Evolutionary conservation across 2,888 invertebrate species (phyloP).

Genomic region (Ormyrus thymus): DNA sequence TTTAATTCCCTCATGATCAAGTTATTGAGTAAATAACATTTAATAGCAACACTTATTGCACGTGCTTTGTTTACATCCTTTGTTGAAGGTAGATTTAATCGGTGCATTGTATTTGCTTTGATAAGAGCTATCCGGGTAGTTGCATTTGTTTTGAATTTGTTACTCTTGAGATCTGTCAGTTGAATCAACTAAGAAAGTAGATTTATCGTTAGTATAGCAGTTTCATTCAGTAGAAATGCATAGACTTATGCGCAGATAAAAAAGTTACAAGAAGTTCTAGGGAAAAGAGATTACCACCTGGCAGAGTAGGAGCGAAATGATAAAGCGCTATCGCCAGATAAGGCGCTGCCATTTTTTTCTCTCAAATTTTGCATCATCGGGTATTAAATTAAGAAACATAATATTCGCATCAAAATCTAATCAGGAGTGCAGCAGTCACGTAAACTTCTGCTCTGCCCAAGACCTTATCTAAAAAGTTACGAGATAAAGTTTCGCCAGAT

Average conservation of each 20-base stretch:
- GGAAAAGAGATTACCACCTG: not conserved
- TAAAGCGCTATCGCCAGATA: not conserved
- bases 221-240: too few relatives aligned
- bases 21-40: not conserved
- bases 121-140: too few relatives aligned
- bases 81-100: too few relatives aligned
- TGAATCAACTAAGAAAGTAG: too few relatives aligned
- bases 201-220: too few relatives aligned
- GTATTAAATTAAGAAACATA: slow-evolving; percentile 37
- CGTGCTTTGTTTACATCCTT: too few relatives aligned
- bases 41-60: too few relatives aligned
- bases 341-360: slow-evolving; percentile 7
- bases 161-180: too few relatives aligned
- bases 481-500: slow-evolving; percentile 50
- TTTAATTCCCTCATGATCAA: not conserved
- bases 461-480: slow-evolving; percentile 47
- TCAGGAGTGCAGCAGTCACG: slow-evolving; percentile 26
- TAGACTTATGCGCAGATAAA: too few relatives aligned
- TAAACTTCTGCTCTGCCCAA: not conserved
- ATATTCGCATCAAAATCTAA: slow-evolving; percentile 47
- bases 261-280: not conserved
- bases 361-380: not conserved
- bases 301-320: not conserved
- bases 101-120: too few relatives aligned
- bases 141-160: too few relatives aligned